Evolutionary conservation across 1,140 invertebrate genomes (phyloP), one percentile per base, ranked within the genome.

Genomic region (Phenacoccus solenopsis): DNA sequence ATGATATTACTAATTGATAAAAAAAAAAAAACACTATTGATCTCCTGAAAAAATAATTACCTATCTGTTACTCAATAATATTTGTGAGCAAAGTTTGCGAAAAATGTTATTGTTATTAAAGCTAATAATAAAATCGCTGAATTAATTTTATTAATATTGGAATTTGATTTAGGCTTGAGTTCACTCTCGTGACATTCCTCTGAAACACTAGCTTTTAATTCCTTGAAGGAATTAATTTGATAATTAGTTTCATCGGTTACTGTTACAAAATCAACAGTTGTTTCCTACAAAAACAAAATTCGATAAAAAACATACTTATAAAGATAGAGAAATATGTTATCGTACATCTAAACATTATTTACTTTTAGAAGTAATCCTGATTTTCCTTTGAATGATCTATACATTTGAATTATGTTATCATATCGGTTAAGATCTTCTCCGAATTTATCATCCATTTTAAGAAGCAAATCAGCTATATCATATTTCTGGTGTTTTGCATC

Each of bases 341-440:
- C 20, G 20, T 25, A 25, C 4, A 1, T 16, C 3, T 9, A 24
- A 16, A 64, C 4, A 16, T 24, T 25, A 24, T 22, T 64, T 16
- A 78, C 81, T 73, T 83, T 83, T 74, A 86, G 86, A 0, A 86
- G 74, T 5, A 87, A 75, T 74, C 86, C 78, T 5, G 71, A 76
- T 0, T 73, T 76, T 0, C 77, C 77, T 56, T 83, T 80, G 74
- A 85, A 85, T 28, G 70, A 72, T 25, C 79, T 77, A 68, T 80
- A 83, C 28, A 82, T 77, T 32, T 78, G 76, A 69, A 83, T 79
- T 0, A 72, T 61, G 5, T 72, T 68, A 32, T 76, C 75, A 70
- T 76, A 76, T n/a, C 80, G 77, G 0, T 35, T 16, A 59, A 64
- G 9, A 24, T 32, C 32, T 27, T 28, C 61, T 0, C 73, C 73